Conservation (phyloP, 1,140 invertebrate genomes). For the Drosophila nebulosa region DNA sequence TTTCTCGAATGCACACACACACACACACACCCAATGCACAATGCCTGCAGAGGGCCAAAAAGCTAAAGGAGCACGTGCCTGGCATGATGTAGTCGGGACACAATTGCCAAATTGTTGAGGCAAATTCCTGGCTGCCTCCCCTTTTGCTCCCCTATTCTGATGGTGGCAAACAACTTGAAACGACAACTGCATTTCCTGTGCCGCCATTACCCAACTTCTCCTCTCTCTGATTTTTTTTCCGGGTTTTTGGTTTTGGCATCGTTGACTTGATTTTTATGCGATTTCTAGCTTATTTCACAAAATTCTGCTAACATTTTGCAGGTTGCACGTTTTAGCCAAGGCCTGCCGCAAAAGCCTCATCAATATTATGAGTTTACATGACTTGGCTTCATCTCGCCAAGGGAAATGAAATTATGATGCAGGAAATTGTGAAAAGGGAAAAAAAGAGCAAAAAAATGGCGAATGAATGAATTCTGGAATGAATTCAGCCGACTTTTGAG, state of each 20-base stretch:
- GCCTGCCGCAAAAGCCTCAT: constrained; percentile 25
- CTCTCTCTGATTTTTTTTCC: background rate
- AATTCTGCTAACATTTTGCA: constrained; percentile 29
- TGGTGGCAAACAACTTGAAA: constrained; percentile 34
- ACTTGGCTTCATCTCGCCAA: constrained; percentile 4
- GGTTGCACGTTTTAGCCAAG: constrained; percentile 26
- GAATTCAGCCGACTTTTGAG: constrained; percentile 46
- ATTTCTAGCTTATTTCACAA: constrained; percentile 72
- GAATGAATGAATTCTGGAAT: constrained; percentile 23
- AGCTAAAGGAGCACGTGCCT: constrained; percentile 48
- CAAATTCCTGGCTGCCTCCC: background rate
- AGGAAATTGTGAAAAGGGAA: constrained; percentile 54
- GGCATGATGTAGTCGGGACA: constrained; percentile 22
- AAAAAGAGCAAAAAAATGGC: too few species aligned
- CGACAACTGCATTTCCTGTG: constrained; percentile 27
- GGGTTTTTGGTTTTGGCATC: constrained; percentile 4
- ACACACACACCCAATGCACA: background rate
- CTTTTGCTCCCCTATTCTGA: background rate
- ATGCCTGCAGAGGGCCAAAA: constrained; percentile 21
- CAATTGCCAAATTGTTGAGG: constrained; percentile 8
- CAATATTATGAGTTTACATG: constrained; percentile 62
- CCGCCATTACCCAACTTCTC: background rate
- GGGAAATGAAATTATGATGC: constrained; percentile 56
- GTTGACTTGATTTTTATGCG: constrained; percentile 68
- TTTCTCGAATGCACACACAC: constrained; percentile 4